Percentiles rank a stretch among this genome's conserved stretches.
Conservation (phyloP, 1,140 invertebrate genomes). For the Pseudobourletiella spinata region DNA sequence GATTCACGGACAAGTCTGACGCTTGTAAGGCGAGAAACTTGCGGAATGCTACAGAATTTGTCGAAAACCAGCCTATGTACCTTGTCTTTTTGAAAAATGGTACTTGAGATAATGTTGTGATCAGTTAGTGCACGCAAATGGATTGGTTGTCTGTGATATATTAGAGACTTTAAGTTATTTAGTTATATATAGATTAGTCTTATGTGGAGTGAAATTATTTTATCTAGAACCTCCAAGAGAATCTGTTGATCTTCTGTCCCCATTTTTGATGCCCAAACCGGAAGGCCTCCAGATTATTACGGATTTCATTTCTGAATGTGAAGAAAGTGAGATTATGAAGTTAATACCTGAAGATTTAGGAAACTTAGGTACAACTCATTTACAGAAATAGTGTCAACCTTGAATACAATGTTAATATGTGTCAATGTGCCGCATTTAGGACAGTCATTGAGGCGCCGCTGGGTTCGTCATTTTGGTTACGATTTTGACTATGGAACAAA, state of each 20-base stretch:
- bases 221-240: not conserved
- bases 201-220: not conserved
- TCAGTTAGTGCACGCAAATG: too few relatives aligned
- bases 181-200: not conserved
- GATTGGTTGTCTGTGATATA: too few relatives aligned
- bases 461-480: constrained; percentile 88
- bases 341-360: constrained; percentile 50
- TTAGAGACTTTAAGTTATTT: too few relatives aligned
- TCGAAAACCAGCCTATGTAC: constrained; percentile 41
- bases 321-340: constrained; percentile 58
- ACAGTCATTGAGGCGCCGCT: constrained; percentile 64
- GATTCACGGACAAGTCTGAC: constrained; percentile 41
- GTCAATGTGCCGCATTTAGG: constrained; percentile 35
- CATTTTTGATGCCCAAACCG: constrained; percentile 44
- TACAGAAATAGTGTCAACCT: not conserved
- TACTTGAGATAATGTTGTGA: not conserved
- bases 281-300: constrained; percentile 60
- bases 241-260: not conserved
- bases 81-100: constrained; percentile 3
- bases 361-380: constrained; percentile 5
- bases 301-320: constrained; percentile 61
- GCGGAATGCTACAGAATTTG: constrained; percentile 38
- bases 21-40: not conserved
- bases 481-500: constrained; percentile 86
- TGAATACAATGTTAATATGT: not conserved